Base-by-base conservation (phyloP, 2,113 vertebrate genomes). In the Suncus etruscus region DNA sequence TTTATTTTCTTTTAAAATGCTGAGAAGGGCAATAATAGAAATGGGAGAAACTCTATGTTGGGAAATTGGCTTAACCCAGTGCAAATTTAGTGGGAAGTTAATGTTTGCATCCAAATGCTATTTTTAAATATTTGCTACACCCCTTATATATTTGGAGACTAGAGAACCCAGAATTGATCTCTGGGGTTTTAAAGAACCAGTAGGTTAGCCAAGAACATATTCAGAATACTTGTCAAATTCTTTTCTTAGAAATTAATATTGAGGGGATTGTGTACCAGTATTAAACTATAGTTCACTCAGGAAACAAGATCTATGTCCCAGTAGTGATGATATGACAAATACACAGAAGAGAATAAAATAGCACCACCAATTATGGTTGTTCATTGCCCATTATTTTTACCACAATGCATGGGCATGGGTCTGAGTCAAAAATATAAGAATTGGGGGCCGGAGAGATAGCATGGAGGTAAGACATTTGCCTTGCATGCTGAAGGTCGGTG, bases 1-100 rank as follows among this genome's bases (percentile, higher is more conserved):
- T 95, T 96, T 95, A 90, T 91, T 96, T 96, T 94, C 88, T 94
- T 95, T 94, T 77, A 90, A 94, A 95, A 84, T 86, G 39, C 61
- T 50, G 83, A 83, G 66, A 90, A 86, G 76, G 79, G 65, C 18
- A 89, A 63, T 48, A 77, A 78, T 69, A 94, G 88, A 95, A 93
- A 90, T 73, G 68, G 66, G 72, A 95, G 91, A 89, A 89, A 75
- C 39, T 78, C 32, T 27, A 39, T 31, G 6, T 51, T 94, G 74
- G 83, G 90, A 95, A 95, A 95, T 95, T 95, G 88, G 91, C 77
- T 90, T 94, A 95, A 93, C 69, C 81, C 77, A 81, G 92, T 75
- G 86, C 73, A 94, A 78, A 96, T 95, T 94, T 84, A 90, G 93
- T 91, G 88, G 90, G 45, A 95, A 70, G 54, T 92, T 95, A 90